These are phyloP conservation scores for Malurus alboscapulatus DNA, from an alignment of 2,113 vertebrate genomes.

Conservation along the genomic window DNA sequence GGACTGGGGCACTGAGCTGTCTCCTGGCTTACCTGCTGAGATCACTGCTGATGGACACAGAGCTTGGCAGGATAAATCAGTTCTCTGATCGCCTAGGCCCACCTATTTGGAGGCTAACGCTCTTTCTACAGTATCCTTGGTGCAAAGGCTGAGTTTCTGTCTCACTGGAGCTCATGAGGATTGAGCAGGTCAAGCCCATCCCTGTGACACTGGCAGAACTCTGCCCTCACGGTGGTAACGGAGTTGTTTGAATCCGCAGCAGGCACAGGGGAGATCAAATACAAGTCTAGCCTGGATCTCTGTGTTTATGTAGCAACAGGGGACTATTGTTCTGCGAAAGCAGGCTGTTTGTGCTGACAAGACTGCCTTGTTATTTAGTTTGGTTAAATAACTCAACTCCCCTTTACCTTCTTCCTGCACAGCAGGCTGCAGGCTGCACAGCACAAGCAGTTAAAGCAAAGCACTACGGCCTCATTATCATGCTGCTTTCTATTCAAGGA, in stretches of 20 bases:
- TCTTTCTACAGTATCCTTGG: neutral
- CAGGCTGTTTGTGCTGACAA: constrained; percentile 66
- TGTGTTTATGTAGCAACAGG: constrained; percentile 70
- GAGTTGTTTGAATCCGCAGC: constrained; percentile 42
- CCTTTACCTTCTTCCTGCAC: constrained; percentile 72
- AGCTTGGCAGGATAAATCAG: neutral
- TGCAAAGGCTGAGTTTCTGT: neutral
- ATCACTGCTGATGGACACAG: neutral
- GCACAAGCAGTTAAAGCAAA: constrained; percentile 66
- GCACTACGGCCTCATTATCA: constrained; percentile 63
- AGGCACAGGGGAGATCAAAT: constrained; percentile 65
- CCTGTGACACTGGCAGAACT: constrained; percentile 29
- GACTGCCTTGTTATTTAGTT: constrained; percentile 73
- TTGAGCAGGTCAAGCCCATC: constrained; percentile 18
- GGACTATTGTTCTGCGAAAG: constrained; percentile 67
- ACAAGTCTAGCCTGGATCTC: constrained; percentile 54
- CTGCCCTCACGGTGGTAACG: neutral
- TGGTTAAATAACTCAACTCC: constrained; percentile 74
- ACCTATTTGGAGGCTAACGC: neutral
- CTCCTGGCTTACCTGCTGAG: neutral
- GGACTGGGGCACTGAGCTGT: neutral
- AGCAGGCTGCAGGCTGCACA: constrained; percentile 62
- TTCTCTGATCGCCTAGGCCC: neutral
- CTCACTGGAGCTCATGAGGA: neutral
- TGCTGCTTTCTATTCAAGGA: constrained; percentile 57